Evolutionary conservation across 2,888 invertebrate genomes (phyloP).

Genomic region (Thereva nobilitata): DNA sequence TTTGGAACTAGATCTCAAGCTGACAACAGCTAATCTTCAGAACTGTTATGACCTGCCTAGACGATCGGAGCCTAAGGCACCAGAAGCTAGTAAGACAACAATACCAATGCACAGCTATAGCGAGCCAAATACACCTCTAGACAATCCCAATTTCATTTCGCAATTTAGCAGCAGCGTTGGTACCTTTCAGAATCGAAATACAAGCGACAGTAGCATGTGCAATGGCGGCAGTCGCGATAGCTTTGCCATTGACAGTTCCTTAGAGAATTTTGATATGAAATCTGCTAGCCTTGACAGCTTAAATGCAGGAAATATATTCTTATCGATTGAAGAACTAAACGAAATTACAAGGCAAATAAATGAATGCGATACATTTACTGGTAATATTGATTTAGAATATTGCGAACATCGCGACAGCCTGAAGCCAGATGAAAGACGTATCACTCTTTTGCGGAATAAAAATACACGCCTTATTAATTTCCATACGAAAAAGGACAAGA

Average conservation of each 20-base stretch:
- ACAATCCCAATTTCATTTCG: slow-evolving; percentile 43
- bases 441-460: slow-evolving; percentile 56
- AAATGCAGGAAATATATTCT: slow-evolving; percentile 53
- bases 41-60: slow-evolving; percentile 48
- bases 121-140: slow-evolving; percentile 49
- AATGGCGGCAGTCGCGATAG: slow-evolving; percentile 49
- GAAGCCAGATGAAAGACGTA: slow-evolving; percentile 55
- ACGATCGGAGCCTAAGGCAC: background rate
- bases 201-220: slow-evolving; percentile 45
- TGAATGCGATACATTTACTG: slow-evolving; percentile 55
- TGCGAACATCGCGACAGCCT: slow-evolving; percentile 57
- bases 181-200: slow-evolving; percentile 44
- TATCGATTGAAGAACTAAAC: slow-evolving; percentile 58
- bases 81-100: background rate
- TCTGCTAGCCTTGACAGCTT: slow-evolving; percentile 57
- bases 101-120: slow-evolving; percentile 45
- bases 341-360: slow-evolving; percentile 57
- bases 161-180: slow-evolving; percentile 52
- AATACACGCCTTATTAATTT: slow-evolving; percentile 54
- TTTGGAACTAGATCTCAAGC: slow-evolving; percentile 48
- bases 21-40: slow-evolving; percentile 46
- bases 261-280: slow-evolving; percentile 55
- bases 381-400: slow-evolving; percentile 56
- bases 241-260: slow-evolving; percentile 48
- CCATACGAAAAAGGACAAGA: slow-evolving; percentile 54